Percentiles rank a stretch among this genome's conserved stretches.
These are phyloP conservation scores for Papilio gigon DNA, from an alignment of 2,888 invertebrate genomes.

Conservation along the genomic window DNA sequence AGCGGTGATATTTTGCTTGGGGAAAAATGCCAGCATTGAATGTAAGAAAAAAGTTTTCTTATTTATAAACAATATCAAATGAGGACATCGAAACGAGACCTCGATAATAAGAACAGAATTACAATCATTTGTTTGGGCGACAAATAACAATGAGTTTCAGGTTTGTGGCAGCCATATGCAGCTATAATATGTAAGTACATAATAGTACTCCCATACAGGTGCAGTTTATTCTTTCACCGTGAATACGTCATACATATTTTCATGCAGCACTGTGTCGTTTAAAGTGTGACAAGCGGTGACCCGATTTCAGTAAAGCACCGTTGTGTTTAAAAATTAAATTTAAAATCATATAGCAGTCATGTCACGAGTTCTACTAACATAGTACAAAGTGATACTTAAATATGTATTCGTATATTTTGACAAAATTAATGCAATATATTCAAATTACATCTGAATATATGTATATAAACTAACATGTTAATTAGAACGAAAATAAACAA, in stretches of 20 bases:
- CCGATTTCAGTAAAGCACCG: constrained; percentile 7
- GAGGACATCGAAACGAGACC: neutral
- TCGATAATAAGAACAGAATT: neutral
- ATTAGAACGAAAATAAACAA: neutral
- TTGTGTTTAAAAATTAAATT: constrained; percentile 9
- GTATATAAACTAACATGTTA: neutral
- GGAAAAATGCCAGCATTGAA: neutral
- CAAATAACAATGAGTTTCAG: neutral
- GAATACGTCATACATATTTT: neutral
- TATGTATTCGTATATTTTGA: neutral
- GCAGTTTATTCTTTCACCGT: constrained; percentile 2
- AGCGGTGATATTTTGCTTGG: neutral
- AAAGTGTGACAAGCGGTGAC: constrained; percentile 16
- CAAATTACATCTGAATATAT: neutral
- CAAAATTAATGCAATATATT: neutral
- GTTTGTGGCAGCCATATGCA: neutral
- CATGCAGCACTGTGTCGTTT: constrained; percentile 3
- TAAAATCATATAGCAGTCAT: constrained; percentile 2
- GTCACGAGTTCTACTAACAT: neutral
- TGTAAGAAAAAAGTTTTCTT: neutral
- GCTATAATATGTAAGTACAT: too few relatives aligned
- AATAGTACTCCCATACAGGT: neutral
- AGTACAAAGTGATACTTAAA: neutral
- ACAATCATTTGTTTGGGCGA: neutral
- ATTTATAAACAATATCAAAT: neutral